A percentile compares a stretch with the other conserved stretches of the same genome.
phyloP scores from a whole-genome alignment of 1,140 invertebrate genomes.

The Manduca sexta region DNA sequence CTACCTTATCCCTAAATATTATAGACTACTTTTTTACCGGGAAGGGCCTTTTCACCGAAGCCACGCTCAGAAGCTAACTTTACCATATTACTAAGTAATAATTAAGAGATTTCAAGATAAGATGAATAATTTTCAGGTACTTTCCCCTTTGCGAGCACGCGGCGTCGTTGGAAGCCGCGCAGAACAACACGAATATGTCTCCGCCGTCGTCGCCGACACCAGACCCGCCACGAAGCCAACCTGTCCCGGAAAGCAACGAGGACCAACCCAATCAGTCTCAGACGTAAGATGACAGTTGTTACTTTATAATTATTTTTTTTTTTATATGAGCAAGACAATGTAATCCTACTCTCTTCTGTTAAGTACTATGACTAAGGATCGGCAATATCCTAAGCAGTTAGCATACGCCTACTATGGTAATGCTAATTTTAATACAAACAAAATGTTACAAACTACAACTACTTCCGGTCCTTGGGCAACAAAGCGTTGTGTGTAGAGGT shows the following conservation, averaged over 20 bases:
- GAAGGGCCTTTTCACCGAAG: too few species aligned
- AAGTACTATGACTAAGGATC: too few species aligned
- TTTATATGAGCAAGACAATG: neutral
- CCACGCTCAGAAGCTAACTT: too few species aligned
- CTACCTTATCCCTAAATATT: too few species aligned
- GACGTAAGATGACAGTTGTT: slow-evolving; percentile 24
- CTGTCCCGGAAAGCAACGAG: slow-evolving; percentile 10
- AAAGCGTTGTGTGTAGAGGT: too few species aligned
- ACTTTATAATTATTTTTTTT: neutral
- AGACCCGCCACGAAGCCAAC: slow-evolving; percentile 13
- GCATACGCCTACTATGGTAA: too few species aligned
- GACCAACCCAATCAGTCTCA: slow-evolving; percentile 20
- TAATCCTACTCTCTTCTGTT: too few species aligned
- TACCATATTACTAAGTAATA: too few species aligned
- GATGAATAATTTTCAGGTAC: slow-evolving; percentile 33
- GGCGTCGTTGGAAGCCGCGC: slow-evolving; percentile 23
- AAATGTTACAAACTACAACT: too few species aligned
- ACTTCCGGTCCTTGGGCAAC: too few species aligned
- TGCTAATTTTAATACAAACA: neutral
- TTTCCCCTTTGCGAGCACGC: slow-evolving; percentile 48
- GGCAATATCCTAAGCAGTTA: too few species aligned
- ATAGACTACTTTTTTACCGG: too few species aligned
- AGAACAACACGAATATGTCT: slow-evolving; percentile 16
- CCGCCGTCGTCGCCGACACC: slow-evolving; percentile 14
- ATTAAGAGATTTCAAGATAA: neutral